These are phyloP conservation scores for Tokudaia tokunoshimensis DNA, from an alignment of 2,797 vertebrate species.

Conservation along the genomic window DNA sequence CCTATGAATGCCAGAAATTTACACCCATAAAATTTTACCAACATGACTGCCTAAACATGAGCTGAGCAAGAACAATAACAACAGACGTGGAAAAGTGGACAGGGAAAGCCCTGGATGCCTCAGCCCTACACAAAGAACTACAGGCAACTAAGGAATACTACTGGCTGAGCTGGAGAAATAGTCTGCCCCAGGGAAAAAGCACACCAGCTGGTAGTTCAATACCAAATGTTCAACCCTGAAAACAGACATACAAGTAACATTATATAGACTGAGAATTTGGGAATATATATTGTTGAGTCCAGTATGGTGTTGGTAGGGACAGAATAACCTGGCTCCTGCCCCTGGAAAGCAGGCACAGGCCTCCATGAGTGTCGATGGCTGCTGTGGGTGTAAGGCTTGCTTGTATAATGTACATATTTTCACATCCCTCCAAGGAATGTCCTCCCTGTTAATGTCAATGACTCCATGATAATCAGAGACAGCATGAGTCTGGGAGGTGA, in stretches of 20 bases:
- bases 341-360: background rate
- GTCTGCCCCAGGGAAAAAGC: background rate
- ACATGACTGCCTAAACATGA: too few species aligned
- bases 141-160: background rate
- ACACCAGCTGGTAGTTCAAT: background rate
- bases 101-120: background rate
- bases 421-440: too few species aligned
- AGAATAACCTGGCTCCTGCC: background rate
- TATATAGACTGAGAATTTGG: background rate
- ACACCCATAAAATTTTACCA: too few species aligned
- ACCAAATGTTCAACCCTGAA: background rate
- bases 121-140: background rate
- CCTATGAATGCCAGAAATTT: background rate
- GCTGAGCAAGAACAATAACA: background rate
- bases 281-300: background rate
- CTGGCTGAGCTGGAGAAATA: background rate
- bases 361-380: background rate
- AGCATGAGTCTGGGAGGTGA: background rate
- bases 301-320: background rate
- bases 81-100: background rate
- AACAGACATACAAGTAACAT: background rate
- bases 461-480: background rate
- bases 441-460: background rate
- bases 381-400: background rate
- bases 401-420: background rate